A percentile compares a stretch with the other conserved stretches of the same genome.
Evolutionary conservation across 2,888 invertebrate species (phyloP).

Genomic region (Callimorpha dominula): DNA sequence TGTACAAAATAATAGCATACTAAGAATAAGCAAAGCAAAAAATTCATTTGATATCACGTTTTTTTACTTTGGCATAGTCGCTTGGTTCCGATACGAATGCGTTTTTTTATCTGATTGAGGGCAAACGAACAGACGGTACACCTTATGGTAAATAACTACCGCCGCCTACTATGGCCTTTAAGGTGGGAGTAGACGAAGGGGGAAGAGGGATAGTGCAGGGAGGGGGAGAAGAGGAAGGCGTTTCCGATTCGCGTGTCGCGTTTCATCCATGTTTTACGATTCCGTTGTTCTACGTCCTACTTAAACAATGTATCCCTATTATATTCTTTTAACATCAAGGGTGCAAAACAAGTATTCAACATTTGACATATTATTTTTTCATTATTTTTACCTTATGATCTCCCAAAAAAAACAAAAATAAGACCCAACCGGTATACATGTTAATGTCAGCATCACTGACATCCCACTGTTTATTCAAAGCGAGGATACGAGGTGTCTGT

Average conservation of each 20-base stretch:
- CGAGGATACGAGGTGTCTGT: conserved; percentile 67
- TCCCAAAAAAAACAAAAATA: not conserved
- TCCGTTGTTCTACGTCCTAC: too few relatives aligned
- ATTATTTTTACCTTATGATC: conserved; percentile 15
- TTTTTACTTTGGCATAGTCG: not conserved
- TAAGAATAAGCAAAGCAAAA: too few relatives aligned
- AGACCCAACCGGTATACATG: conserved; percentile 3
- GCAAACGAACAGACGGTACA: too few relatives aligned
- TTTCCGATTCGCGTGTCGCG: not conserved
- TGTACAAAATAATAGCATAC: not conserved
- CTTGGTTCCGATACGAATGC: not conserved
- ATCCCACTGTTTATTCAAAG: conserved; percentile 64
- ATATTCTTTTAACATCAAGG: not conserved
- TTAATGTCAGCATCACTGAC: conserved; percentile 53
- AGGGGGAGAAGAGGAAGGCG: too few relatives aligned
- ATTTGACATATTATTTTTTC: not conserved
- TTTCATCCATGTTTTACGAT: not conserved
- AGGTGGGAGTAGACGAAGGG: too few relatives aligned
- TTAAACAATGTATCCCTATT: not conserved
- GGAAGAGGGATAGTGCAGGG: too few relatives aligned
- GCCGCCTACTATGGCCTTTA: too few relatives aligned
- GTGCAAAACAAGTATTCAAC: not conserved
- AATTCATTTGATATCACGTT: too few relatives aligned
- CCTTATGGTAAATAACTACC: too few relatives aligned
- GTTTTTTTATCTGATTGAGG: too few relatives aligned